These are phyloP conservation scores for Taxidea taxus DNA, from an alignment of 2,113 vertebrate species.

Conservation along the genomic window DNA sequence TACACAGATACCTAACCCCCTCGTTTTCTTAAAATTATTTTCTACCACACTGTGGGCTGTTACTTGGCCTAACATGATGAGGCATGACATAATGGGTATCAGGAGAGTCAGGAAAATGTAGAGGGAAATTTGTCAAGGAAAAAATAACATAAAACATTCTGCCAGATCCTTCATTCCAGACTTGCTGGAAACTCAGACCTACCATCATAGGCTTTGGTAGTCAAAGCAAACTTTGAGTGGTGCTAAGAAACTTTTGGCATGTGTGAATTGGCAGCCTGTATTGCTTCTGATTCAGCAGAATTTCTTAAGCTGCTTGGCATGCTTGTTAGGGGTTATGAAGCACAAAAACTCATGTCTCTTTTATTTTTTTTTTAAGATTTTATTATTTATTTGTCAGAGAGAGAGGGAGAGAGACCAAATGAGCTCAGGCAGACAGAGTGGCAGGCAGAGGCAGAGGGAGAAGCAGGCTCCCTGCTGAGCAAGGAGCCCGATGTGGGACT, in stretches of 20 bases:
- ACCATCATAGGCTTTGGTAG: conserved; percentile 16
- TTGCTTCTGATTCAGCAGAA: conserved; percentile 48
- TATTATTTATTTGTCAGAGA: too few species aligned
- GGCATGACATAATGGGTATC: conserved; percentile 15
- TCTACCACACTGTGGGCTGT: background rate
- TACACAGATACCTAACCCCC: background rate
- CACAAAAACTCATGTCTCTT: conserved; percentile 4
- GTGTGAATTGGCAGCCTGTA: background rate
- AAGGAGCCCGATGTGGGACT: too few species aligned
- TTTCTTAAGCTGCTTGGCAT: conserved; percentile 47
- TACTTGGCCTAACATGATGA: conserved; percentile 28
- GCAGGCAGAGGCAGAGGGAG: too few species aligned
- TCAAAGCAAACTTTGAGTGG: conserved; percentile 64
- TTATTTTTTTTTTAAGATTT: too few species aligned
- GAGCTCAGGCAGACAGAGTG: too few species aligned
- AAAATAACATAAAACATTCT: background rate
- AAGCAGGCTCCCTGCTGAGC: too few species aligned
- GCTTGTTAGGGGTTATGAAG: conserved; percentile 7
- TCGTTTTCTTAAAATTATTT: conserved; percentile 43
- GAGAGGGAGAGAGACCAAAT: too few species aligned
- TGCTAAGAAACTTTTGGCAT: conserved; percentile 36
- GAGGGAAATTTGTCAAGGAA: background rate
- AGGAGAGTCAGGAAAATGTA: conserved; percentile 46
- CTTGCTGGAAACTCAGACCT: conserved; percentile 33
- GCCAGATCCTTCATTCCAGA: conserved; percentile 47